Conservation (phyloP, 2,113 vertebrate genomes). For the Colius striatus region DNA sequence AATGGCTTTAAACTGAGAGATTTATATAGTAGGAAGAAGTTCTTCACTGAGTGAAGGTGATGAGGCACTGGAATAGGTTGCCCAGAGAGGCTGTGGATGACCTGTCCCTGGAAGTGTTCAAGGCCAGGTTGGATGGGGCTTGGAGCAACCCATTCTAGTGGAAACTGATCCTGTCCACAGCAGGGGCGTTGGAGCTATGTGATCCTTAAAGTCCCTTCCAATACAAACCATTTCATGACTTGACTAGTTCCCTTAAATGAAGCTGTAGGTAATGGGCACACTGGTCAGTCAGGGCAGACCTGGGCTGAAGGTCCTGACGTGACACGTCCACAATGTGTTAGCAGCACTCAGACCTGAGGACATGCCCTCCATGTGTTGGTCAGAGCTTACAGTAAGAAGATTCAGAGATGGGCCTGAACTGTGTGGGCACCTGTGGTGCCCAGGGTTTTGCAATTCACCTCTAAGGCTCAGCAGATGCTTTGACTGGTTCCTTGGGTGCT, state of each 20-base stretch:
- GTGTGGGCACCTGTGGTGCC: not conserved
- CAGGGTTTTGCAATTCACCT: not conserved
- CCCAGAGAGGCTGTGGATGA: too few relatives aligned
- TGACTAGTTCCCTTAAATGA: not conserved
- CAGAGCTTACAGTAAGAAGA: not conserved
- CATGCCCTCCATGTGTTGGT: rapidly evolving
- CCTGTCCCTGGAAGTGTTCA: too few relatives aligned
- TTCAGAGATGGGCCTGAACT: not conserved
- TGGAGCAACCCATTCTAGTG: too few relatives aligned
- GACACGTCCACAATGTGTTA: not conserved
- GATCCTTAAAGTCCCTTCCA: too few relatives aligned
- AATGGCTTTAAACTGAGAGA: too few relatives aligned
- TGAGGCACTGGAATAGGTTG: too few relatives aligned
- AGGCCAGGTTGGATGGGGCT: too few relatives aligned
- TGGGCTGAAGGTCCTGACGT: not conserved
- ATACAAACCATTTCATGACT: not conserved
- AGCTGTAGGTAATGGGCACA: not conserved
- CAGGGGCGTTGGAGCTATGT: too few relatives aligned
- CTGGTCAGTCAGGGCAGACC: not conserved
- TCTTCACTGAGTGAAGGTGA: too few relatives aligned
- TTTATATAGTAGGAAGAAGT: too few relatives aligned
- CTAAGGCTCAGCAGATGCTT: not conserved
- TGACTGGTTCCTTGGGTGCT: too few relatives aligned
- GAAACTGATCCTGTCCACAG: too few relatives aligned
- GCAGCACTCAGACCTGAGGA: not conserved